These are phyloP conservation scores for Augochlorella aurata DNA, from an alignment of 2,888 invertebrate genomes.

Conservation along the genomic window DNA sequence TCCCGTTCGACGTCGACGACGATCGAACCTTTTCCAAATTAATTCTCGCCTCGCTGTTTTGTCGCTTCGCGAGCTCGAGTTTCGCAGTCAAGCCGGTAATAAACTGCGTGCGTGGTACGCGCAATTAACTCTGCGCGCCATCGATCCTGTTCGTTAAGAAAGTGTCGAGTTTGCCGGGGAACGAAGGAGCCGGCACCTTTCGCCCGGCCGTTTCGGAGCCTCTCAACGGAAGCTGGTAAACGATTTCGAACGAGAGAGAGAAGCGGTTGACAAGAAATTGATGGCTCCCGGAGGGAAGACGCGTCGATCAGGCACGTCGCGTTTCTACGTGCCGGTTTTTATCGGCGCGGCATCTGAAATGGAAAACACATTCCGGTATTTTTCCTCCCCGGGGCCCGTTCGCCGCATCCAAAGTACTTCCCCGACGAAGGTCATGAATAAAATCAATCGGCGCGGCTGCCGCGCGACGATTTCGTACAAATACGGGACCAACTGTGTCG, in stretches of 20 bases:
- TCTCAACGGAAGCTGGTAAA: no score
- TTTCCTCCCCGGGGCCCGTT: slow-evolving; percentile 27
- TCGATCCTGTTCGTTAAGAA: no score
- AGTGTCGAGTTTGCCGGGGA: no score
- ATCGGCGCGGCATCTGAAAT: slow-evolving; percentile 44
- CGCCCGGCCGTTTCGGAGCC: no score
- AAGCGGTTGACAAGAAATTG: background rate
- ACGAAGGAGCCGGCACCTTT: no score
- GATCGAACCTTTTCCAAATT: no score
- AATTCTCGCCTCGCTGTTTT: no score
- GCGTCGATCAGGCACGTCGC: slow-evolving; percentile 20
- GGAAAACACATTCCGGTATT: slow-evolving; percentile 49
- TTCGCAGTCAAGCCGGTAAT: no score
- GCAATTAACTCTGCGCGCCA: no score
- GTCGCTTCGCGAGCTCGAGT: no score
- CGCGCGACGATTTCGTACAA: slow-evolving; percentile 33
- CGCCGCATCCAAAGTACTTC: slow-evolving; percentile 50
- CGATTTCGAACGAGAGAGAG: no score
- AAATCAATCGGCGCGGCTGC: slow-evolving; percentile 35
- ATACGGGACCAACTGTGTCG: slow-evolving; percentile 13
- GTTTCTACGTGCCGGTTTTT: slow-evolving; percentile 30
- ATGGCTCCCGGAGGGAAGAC: background rate
- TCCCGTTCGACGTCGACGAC: background rate
- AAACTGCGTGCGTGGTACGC: no score
- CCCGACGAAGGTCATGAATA: slow-evolving; percentile 46